phyloP scores from a whole-genome alignment of 2,113 vertebrate species.

The Prietella phreatophila region DNA sequence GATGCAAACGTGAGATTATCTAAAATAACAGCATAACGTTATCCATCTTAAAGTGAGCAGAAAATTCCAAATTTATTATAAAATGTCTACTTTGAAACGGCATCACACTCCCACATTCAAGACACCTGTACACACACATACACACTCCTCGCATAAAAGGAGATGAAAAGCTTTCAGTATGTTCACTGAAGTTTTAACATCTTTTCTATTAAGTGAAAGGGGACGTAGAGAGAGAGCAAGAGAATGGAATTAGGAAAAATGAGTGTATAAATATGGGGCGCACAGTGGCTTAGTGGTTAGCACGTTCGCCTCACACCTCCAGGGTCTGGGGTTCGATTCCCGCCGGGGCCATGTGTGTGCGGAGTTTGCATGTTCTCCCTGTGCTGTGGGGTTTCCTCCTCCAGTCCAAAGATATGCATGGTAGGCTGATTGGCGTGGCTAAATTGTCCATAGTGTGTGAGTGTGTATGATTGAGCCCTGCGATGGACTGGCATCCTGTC shows the following conservation, averaged over 20 bases:
- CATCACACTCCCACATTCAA: background rate
- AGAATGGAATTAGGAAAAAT: background rate
- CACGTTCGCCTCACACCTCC: too few species aligned
- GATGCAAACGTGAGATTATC: background rate
- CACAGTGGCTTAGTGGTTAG: too few species aligned
- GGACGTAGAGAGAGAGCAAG: background rate
- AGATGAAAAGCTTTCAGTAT: constrained; percentile 36
- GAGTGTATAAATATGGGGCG: constrained; percentile 3
- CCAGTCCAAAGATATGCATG: too few species aligned
- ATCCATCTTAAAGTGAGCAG: background rate
- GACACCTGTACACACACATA: constrained; percentile 10
- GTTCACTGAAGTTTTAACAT: constrained; percentile 32
- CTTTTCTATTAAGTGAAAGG: background rate
- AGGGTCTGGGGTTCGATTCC: too few species aligned
- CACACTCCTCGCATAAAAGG: background rate
- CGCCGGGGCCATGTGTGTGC: too few species aligned
- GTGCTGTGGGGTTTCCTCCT: too few species aligned
- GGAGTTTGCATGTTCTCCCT: too few species aligned
- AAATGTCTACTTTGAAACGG: constrained; percentile 2
- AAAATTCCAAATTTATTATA: background rate
- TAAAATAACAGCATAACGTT: background rate
- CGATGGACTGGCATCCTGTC: too few species aligned
- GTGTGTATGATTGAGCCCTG: too few species aligned
- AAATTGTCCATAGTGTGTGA: too few species aligned
- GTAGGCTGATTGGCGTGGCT: too few species aligned